Conservation (phyloP, 2,888 invertebrate species). For the Lithophane leautieri region DNA sequence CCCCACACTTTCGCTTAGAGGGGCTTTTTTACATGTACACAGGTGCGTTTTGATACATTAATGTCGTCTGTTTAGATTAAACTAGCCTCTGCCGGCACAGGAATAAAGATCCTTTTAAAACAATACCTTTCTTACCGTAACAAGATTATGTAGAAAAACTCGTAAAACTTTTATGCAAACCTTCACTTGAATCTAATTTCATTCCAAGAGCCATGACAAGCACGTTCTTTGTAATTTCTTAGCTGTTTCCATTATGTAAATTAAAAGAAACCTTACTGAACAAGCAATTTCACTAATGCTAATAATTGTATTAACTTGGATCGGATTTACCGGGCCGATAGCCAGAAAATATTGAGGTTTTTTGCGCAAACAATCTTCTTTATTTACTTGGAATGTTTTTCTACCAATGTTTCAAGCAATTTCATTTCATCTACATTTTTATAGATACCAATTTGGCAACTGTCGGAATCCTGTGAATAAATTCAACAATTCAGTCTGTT, state of each 20-base stretch:
- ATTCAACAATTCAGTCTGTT: conserved; percentile 37
- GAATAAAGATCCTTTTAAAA: conserved; percentile 43
- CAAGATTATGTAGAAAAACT: conserved; percentile 36
- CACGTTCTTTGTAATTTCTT: conserved; percentile 30
- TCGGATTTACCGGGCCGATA: conserved; percentile 25
- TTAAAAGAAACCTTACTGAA: conserved; percentile 40
- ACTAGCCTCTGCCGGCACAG: conserved; percentile 13
- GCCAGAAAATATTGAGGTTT: conserved; percentile 15
- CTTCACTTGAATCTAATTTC: conserved; percentile 48
- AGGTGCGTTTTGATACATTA: conserved; percentile 75
- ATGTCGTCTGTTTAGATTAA: conserved; percentile 62
- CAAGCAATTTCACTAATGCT: conserved; percentile 53
- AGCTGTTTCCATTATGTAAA: conserved; percentile 44
- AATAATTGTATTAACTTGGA: conserved; percentile 38
- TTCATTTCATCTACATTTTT: conserved; percentile 28
- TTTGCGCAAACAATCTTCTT: conserved; percentile 40
- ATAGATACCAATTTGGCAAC: conserved; percentile 34
- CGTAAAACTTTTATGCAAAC: conserved; percentile 44
- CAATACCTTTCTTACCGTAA: conserved; percentile 14
- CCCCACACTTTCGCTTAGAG: conserved; percentile 73
- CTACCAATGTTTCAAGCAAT: conserved; percentile 12
- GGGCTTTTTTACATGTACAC: conserved; percentile 75
- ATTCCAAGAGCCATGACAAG: conserved; percentile 15
- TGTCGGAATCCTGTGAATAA: conserved; percentile 10
- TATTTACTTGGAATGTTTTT: conserved; percentile 1